phyloP scores from a whole-genome alignment of 2,797 vertebrate genomes.

The Aulostomus chinensis region DNA sequence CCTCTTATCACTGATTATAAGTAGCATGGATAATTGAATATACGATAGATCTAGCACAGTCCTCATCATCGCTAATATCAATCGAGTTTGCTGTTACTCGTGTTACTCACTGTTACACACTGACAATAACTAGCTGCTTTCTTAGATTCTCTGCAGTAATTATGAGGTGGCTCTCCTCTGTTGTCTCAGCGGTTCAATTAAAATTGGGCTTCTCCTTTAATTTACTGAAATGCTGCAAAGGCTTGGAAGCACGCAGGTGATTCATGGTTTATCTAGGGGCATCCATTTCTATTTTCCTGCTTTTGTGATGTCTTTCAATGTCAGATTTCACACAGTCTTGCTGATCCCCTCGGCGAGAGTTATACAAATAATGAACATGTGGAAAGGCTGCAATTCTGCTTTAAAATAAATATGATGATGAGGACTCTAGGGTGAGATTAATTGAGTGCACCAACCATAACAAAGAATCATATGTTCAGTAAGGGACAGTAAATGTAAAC shows the following conservation, averaged over 20 bases:
- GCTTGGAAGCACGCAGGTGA: slow-evolving; percentile 13
- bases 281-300: slow-evolving; percentile 10
- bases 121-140: too few relatives aligned
- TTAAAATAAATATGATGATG: not conserved
- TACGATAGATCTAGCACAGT: slow-evolving; percentile 15
- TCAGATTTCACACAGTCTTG: not conserved
- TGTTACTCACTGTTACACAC: too few relatives aligned
- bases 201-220: slow-evolving; percentile 21
- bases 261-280: slow-evolving; percentile 1
- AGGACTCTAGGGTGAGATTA: not conserved
- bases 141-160: slow-evolving; percentile 30
- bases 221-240: slow-evolving; percentile 27
- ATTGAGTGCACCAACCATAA: not conserved
- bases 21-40: slow-evolving; percentile 7
- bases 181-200: slow-evolving; percentile 29
- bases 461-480: not conserved
- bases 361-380: not conserved
- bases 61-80: slow-evolving; percentile 11
- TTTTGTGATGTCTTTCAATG: slow-evolving; percentile 3
- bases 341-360: not conserved
- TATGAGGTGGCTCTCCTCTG: slow-evolving; percentile 7
- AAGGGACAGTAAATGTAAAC: not conserved
- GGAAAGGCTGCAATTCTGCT: not conserved
- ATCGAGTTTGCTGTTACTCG: slow-evolving; percentile 4
- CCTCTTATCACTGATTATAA: slow-evolving; percentile 2